A percentile compares a stretch with the other conserved stretches of the same genome.
These are phyloP conservation scores for Drosophila kepulauana DNA, from an alignment of 1,140 invertebrate genomes.

Conservation along the genomic window DNA sequence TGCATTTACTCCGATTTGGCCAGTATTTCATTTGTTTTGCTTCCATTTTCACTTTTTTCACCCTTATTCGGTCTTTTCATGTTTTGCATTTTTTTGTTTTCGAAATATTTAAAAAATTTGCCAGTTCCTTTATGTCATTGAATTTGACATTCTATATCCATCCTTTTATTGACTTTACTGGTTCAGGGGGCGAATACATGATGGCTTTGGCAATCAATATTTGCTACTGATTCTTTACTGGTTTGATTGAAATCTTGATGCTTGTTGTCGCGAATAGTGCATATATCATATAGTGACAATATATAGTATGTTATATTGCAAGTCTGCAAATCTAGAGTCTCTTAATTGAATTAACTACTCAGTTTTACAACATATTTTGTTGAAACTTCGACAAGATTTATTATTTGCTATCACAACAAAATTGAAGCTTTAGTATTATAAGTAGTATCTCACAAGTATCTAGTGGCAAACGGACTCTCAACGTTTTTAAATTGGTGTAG, in stretches of 20 bases:
- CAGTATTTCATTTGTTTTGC: constrained; percentile 29
- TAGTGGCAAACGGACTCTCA: no score
- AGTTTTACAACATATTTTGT: no score
- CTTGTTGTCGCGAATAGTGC: constrained; percentile 24
- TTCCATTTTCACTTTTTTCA: constrained; percentile 21
- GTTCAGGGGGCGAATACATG: constrained; percentile 37
- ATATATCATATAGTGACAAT: no score
- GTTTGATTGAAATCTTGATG: constrained; percentile 16
- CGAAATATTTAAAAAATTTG: constrained; percentile 73
- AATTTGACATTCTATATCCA: constrained; percentile 52
- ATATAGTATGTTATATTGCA: no score
- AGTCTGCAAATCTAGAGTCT: no score
- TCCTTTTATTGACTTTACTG: constrained; percentile 30
- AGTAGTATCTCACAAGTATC: no score
- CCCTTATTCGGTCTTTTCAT: constrained; percentile 12
- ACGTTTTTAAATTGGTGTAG: neutral
- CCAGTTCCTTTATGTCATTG: constrained; percentile 35
- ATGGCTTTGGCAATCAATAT: constrained; percentile 37
- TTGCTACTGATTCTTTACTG: constrained; percentile 16
- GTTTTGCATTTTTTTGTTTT: constrained; percentile 46
- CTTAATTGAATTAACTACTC: no score
- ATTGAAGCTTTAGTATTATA: no score
- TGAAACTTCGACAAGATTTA: no score
- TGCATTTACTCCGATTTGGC: constrained; percentile 41
- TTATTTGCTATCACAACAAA: no score